A percentile compares a stretch with the other conserved stretches of the same genome.
These are phyloP conservation scores for Ellobium chinense DNA, from an alignment of 2,888 invertebrate genomes.

Conservation along the genomic window DNA sequence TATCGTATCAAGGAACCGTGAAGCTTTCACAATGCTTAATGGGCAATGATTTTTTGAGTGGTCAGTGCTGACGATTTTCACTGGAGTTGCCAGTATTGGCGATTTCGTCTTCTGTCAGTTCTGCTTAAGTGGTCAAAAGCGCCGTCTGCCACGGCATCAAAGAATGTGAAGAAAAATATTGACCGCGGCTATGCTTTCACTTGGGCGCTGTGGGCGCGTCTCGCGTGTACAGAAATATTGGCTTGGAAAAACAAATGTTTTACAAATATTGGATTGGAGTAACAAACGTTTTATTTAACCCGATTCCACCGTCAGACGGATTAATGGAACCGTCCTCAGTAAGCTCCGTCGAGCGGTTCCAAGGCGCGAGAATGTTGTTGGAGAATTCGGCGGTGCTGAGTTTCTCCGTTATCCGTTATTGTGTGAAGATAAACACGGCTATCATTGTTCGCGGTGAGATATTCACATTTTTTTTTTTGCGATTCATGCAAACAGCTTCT, in stretches of 20 bases:
- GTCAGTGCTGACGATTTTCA: not conserved
- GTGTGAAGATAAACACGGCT: too few species aligned
- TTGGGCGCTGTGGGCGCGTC: not conserved
- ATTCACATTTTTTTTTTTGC: too few species aligned
- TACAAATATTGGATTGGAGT: not conserved
- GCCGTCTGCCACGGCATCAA: not conserved
- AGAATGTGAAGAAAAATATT: not conserved
- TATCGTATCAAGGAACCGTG: not conserved
- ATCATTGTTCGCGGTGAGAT: too few species aligned
- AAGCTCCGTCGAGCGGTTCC: too few species aligned
- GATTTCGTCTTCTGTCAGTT: not conserved
- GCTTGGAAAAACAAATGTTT: slow-evolving; percentile 4
- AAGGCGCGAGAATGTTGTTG: too few species aligned
- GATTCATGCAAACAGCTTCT: too few species aligned
- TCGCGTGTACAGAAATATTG: not conserved
- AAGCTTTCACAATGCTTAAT: not conserved
- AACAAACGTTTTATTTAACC: not conserved
- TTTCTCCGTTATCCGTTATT: too few species aligned
- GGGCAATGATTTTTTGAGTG: not conserved
- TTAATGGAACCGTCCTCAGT: not conserved
- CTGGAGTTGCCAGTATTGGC: not conserved
- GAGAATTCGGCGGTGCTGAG: too few species aligned
- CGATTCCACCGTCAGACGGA: not conserved
- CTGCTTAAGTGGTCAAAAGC: not conserved
- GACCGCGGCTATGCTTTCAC: not conserved